These are phyloP conservation scores for Bradypodion ventrale DNA, from an alignment of 2,797 vertebrate genomes.

Conservation along the genomic window DNA sequence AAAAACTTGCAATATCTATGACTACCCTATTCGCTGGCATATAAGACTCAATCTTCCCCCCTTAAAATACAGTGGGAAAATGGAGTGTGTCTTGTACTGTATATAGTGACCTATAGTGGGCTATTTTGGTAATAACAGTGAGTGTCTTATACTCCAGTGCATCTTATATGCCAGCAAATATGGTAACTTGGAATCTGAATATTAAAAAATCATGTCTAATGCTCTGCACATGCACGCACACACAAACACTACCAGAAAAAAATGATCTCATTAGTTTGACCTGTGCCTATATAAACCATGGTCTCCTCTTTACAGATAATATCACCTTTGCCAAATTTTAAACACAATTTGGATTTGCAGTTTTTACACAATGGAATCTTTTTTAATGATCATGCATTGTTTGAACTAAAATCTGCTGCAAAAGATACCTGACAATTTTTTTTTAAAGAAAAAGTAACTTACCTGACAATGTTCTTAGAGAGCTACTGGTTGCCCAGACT, in stretches of 20 bases:
- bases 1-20: no score
- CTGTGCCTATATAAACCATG: background rate
- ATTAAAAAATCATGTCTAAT: background rate
- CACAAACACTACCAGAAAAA: background rate
- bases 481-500: conserved; percentile 80
- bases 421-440: background rate
- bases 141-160: no score
- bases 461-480: conserved; percentile 89
- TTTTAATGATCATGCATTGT: background rate
- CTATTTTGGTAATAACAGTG: no score
- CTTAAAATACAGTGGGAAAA: no score
- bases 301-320: background rate
- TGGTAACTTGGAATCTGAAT: background rate
- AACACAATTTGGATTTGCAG: background rate
- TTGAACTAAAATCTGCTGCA: background rate
- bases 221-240: no score
- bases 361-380: background rate
- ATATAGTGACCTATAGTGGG: no score
- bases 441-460: conserved; percentile 4
- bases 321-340: background rate
- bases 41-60: no score
- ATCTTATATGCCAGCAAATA: no score
- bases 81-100: no score
- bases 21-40: no score
- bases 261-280: background rate